Evolutionary conservation across 1,140 invertebrate species (phyloP), one percentile per base, ranked within the genome.

Genomic region (Artemia franciscana): DNA sequence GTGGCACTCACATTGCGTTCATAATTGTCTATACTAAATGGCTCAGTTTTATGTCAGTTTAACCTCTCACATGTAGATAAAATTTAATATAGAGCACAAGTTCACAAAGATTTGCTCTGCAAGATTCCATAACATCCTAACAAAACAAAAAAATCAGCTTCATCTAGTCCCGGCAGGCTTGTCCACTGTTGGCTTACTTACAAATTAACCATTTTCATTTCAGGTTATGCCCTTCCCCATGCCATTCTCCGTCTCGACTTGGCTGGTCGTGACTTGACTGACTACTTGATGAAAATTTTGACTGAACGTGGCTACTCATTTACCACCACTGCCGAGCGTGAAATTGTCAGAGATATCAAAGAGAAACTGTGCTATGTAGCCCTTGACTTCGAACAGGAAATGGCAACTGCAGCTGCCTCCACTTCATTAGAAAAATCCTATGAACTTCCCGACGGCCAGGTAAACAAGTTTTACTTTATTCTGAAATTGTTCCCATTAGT

Each of bases 261-360:
- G 74, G 89, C 90, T 70, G 91, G 91, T 65, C 86, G 91, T 69
- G 91, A 94, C 75, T 79, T 95, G 70, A 95, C 91, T 70, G 89
- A 90, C 78, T 94, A 90, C 80, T 82, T 88, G 74, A 92, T 91
- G 87, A 91, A 91, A 79, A 93, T 95, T 80, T 79, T 94, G 67
- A 92, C 88, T 68, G 91, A 95, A 78, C 80, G 91, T 73, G 91
- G 91, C 68, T 95, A 95, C 79, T 88, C 86, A 12, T 95, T 95
- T 83, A 93, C 89, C 69, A 95, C 91, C 73, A 93, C 88, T 60
- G 91, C 91, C 75, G 91, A 94, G 75, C 79, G 89, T 76, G 90
- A 94, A 83, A 94, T 94, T 71, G 91, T 93, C 28, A 83, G 91
- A 73, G 90, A 94, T 78, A 91, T 93, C 78, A 92, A 90, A 78